Conservation (phyloP, 2,797 vertebrate species). For the Centroberyx gerrardi region DNA sequence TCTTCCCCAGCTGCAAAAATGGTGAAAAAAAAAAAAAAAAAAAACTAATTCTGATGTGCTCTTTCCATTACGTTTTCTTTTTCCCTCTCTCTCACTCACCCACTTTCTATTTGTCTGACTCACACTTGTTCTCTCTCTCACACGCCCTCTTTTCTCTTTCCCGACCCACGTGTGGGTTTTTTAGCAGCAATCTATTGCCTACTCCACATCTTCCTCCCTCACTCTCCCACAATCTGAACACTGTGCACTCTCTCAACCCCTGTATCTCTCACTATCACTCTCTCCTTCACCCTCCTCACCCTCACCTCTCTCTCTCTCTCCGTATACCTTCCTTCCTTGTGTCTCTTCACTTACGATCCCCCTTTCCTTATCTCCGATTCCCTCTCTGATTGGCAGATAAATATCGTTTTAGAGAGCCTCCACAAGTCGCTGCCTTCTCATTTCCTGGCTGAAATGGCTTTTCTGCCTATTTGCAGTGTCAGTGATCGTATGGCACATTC, state of each 20-base stretch:
- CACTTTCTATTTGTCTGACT: constrained; percentile 51
- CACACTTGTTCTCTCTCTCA: constrained; percentile 32
- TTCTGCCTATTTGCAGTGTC: constrained; percentile 69
- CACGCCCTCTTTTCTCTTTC: constrained; percentile 40
- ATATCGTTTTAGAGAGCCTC: constrained; percentile 62
- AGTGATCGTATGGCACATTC: constrained; percentile 62
- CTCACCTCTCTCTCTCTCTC: not conserved
- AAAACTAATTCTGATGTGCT: constrained; percentile 47
- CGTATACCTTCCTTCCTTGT: constrained; percentile 35
- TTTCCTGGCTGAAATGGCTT: constrained; percentile 77
- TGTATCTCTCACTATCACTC: constrained; percentile 28
- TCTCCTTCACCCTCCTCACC: constrained; percentile 47
- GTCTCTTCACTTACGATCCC: constrained; percentile 56
- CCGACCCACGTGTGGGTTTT: constrained; percentile 53
- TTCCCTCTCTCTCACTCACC: constrained; percentile 10
- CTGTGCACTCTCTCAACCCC: constrained; percentile 5
- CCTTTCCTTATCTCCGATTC: constrained; percentile 73
- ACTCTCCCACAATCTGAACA: constrained; percentile 25
- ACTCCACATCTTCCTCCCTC: constrained; percentile 28
- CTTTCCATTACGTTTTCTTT: constrained; percentile 55
- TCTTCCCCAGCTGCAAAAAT: constrained; percentile 53
- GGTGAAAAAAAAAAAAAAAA: constrained; percentile 19
- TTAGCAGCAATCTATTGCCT: constrained; percentile 63
- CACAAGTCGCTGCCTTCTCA: constrained; percentile 76
- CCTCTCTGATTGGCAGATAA: constrained; percentile 75